These are phyloP conservation scores for Plectrocnemia conspersa DNA, from an alignment of 1,140 invertebrate species.

Conservation along the genomic window DNA sequence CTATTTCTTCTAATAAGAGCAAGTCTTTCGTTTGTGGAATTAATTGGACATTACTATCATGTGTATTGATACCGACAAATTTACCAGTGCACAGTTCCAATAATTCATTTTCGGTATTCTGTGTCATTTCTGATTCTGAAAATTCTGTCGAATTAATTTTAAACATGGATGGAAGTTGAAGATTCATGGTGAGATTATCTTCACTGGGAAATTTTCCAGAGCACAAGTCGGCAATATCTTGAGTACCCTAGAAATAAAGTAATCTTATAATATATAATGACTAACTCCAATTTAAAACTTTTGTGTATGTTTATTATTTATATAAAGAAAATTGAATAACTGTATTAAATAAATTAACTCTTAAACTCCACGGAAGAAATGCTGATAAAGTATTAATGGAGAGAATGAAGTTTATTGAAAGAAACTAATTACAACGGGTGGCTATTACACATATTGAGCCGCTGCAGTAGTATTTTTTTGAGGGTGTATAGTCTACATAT, in stretches of 20 bases:
- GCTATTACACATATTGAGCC: no score
- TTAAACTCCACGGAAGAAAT: not conserved
- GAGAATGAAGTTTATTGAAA: no score
- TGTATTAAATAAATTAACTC: no score
- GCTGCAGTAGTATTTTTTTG: no score
- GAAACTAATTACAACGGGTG: no score
- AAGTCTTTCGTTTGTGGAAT: no score
- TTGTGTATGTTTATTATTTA: not conserved
- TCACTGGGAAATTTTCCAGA: constrained; percentile 28
- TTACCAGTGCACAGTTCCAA: constrained; percentile 47
- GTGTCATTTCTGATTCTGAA: constrained; percentile 12
- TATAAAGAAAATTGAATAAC: no score
- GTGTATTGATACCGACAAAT: constrained; percentile 38
- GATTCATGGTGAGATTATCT: not conserved
- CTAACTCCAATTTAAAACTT: no score
- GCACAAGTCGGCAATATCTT: constrained; percentile 31
- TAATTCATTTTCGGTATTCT: constrained; percentile 40
- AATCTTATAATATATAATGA: no score
- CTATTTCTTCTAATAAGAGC: no score
- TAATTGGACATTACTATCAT: no score
- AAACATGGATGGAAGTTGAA: not conserved
- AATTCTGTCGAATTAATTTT: not conserved
- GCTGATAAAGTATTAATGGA: not conserved
- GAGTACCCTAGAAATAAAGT: constrained; percentile 23
- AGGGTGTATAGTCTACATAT: no score